Base-by-base conservation (phyloP, 2,888 invertebrate genomes). In the Drosophila mayaguana region DNA sequence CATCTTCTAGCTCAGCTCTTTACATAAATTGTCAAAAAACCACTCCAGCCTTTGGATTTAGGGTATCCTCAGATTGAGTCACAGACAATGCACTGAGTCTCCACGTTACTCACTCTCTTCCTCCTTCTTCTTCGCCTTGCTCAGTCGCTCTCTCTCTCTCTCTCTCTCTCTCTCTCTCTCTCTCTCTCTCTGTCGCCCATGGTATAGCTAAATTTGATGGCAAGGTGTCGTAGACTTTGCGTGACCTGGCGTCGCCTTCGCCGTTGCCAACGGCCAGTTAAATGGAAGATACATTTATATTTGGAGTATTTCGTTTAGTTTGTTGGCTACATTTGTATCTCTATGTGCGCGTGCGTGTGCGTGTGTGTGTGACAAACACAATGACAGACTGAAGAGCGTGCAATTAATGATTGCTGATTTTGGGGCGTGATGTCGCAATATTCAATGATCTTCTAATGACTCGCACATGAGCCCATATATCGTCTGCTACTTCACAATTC, bases 361-460 rank as follows among this genome's bases (percentile, higher is more conserved):
- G 20, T 20, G 42, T 20, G 20, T 20, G 43, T 8, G 25, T 9
- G 38, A 25, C 14, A 36, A 1, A 12, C n/a, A 20, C 55, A 20
- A 12, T 34, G 48, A 40, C 59, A 16, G 38, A 40, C 54, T 34
- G 51, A 50, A 34, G 51, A 51, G 53, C 55, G 54, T 67, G 82
- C 73, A 83, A 84, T 84, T 83, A 83, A 84, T 74, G 80, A 71
- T 75, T 80, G 71, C 65, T 63, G 76, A 64, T 64, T 55, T 60
- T 51, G 45, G 56, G 62, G 81, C 83, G 81, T 81, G 81, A 78
- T 80, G 72, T 81, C 75, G 81, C 83, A 80, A 81, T 82, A 80
- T 80, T 82, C 83, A 81, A 81, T 78, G 77, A 75, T 74, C 82
- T 71, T 71, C 80, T 80, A 80, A 82, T 80, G 82, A 82, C 80